Evolutionary conservation across 2,888 invertebrate genomes (phyloP), one percentile per base, ranked within the genome.

Genomic region (Choreutis nemorana): DNA sequence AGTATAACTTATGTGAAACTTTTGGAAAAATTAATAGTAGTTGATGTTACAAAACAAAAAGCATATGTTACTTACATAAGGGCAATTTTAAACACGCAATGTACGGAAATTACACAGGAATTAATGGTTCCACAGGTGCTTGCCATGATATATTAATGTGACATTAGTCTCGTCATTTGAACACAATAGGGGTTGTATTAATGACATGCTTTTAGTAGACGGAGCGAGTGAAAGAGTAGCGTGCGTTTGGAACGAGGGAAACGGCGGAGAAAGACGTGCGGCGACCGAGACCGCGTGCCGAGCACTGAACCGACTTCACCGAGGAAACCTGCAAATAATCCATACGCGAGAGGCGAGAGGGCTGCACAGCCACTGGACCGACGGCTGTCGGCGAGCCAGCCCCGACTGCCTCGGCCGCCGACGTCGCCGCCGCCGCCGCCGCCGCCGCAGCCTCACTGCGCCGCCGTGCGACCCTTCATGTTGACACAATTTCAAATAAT

Each of bases 291-390:
- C 58, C 64, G 67, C 71, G 65, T 64, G 65, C 64, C 56, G 65
- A 57, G 67, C 58, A 75, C 77, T 50, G 71, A 56, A 60, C 61
- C 52, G 54, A 63, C 52, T 58, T n/a, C n/a, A n/a, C n/a, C 53
- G 50, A 53, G 51, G 58, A 48, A 60, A 51, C 55, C 57, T 48
- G 52, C 67, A 70, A 75, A 73, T 75, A 75, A 77, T 77, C 77
- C 70, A 77, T 73, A 77, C 65, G 53, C 28, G 26, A 55, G 68
- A 56, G 65, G 58, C 59, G 61, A 62, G 63, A 58, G 67, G 68
- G 68, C 71, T 72, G 68, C 68, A 70, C 71, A 60, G 66, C 68
- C 65, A 70, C 71, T 64, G 73, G 75, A 72, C 70, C 65, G 61
- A 54, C 63, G 60, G 55, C 63, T 68, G 60, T 53, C 63, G 65